phyloP scores from a whole-genome alignment of 1,140 invertebrate species.

The Pseudomyrmex concolor region DNA sequence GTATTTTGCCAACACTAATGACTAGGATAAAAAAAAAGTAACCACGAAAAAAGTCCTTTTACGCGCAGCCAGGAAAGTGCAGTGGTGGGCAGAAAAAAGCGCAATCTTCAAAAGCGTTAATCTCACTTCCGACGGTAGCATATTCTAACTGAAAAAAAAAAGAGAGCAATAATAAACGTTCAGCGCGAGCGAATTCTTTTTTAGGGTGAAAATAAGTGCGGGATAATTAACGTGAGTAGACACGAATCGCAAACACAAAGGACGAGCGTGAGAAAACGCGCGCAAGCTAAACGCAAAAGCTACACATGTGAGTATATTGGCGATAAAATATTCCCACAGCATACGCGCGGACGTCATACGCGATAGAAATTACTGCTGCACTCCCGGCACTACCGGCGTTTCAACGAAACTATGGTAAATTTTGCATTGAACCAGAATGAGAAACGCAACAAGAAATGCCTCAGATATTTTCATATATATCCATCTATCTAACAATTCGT shows the following conservation, averaged over 20 bases:
- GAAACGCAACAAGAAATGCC: not conserved
- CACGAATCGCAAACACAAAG: constrained; percentile 45
- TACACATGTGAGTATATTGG: constrained; percentile 23
- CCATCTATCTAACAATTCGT: no score
- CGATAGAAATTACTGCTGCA: constrained; percentile 18
- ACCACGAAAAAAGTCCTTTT: constrained; percentile 38
- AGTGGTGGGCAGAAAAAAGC: constrained; percentile 40
- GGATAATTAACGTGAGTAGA: constrained; percentile 48
- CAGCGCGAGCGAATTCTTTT: constrained; percentile 16
- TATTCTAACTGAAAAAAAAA: constrained; percentile 22
- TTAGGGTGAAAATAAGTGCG: constrained; percentile 7
- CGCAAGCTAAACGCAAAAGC: constrained; percentile 12
- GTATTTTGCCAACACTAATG: constrained; percentile 53
- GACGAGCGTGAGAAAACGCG: constrained; percentile 7
- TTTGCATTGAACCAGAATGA: not conserved
- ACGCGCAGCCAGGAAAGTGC: constrained; percentile 21
- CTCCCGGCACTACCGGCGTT: not conserved
- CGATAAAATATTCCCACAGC: constrained; percentile 38
- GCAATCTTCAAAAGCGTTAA: constrained; percentile 54
- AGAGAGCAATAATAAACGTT: constrained; percentile 40
- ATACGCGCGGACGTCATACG: constrained; percentile 6
- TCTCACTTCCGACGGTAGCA: constrained; percentile 32
- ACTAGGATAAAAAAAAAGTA: constrained; percentile 29
- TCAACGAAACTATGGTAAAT: constrained; percentile 9
- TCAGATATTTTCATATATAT: no score